Conservation (phyloP, 2,113 vertebrate species). For the rabbit (Oryctolagus cuniculus) region mOryCun1.1 NC_091432.1:36380501-36381000, state of each 20-base stretch:
- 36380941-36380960: constrained; percentile 1
- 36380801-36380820: neutral
- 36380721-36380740: too few species aligned
- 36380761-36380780: neutral
- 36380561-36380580: neutral
- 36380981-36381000: constrained; percentile 29
- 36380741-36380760: neutral
- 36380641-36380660: neutral
- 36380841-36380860: neutral
- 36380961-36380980: neutral
- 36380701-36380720: neutral
- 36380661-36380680: neutral
- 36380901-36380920: neutral
- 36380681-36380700: neutral
- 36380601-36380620: neutral
- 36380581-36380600: neutral
- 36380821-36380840: neutral
- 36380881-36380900: constrained; percentile 32
- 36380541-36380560: neutral
- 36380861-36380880: neutral
- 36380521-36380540: neutral
- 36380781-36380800: neutral
- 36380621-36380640: neutral
- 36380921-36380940: neutral
- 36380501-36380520: neutral